Evolutionary conservation across 2,113 vertebrate genomes (phyloP), one percentile per base, ranked within the genome.

Genomic region (Glaucomys volans): DNA sequence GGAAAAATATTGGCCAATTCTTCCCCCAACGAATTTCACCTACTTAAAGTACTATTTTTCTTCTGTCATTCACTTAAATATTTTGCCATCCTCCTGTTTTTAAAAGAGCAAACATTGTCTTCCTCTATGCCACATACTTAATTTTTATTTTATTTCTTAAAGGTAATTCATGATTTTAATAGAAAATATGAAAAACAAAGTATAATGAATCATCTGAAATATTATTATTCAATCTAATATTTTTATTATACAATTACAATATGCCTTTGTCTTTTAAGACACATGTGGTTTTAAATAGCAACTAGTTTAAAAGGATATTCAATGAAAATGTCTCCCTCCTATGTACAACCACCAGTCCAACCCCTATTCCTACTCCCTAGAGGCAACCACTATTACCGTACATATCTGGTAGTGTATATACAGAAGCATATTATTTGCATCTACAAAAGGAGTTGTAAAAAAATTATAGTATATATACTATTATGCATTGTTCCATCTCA

Each of bases 121-220:
- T 79, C 3, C 35, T 93, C n/a, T 77, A 77, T 52, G 12, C 54
- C 50, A 76, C 42, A 57, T 94, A 59, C 8, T 76, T 82, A 64
- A 86, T 81, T 94, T 90, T 90, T 75, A 72, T 75, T 87, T 90
- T 83, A 69, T 92, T 94, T 93, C 32, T 92, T 86, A 84, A 96
- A 87, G 52, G 28, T 91, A 77, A 94, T 18, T 93, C 50, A 84
- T 10, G 8, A 62, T 50, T 26, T 85, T 40, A 16, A 30, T 28
- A 95, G 62, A 93, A 92, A 88, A 85, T 57, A 89, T 30, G 16
- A 4, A 84, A 54, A 67, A 74, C 3, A 20, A 54, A 54, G 54
- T 57, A 57, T 18, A 57, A 57, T 80, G 57, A 69, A 44, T 50
- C 44, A 80, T 22, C 40, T 50, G 18, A 94, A 81, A 80, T 80